Evolutionary conservation across 2,888 invertebrate genomes (phyloP), one percentile per base, ranked within the genome.

Genomic region (Nymphalis polychloros): DNA sequence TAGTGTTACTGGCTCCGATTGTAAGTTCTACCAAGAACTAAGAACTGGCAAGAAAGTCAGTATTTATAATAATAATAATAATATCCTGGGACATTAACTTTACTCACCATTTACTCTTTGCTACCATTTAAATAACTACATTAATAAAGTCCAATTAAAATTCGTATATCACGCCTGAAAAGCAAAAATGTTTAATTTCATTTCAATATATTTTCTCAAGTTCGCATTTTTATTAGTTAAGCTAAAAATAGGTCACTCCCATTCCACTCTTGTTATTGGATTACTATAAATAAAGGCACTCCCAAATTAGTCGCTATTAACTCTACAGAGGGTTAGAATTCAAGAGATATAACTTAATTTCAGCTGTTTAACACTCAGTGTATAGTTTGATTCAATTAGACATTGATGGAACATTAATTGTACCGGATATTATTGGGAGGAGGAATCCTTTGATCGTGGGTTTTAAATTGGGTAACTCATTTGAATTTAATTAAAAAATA

Each of bases 261-360:
- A 59, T 46, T 63, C 68, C 49, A 47, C 35, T 60, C 62, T 35
- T 23, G 63, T 66, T 69, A 71, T 71, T 69, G 71, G 69, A 69
- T 71, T 71, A 71, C 71, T 63, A 69, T 71, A 69, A 71, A 71
- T 69, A 69, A 61, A 64, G 55, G 66, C 63, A 67, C 69, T 64
- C 55, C 68, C 60, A 63, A 71, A 68, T 68, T 65, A 65, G 50
- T 69, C 59, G 59, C 69, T 69, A 57, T 57, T 57, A 57, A 57
- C 19, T 41, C 41, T 35, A 41, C 35, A 41, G 35, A 57, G 57
- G 41, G 57, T 57, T 41, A 57, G n/a, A 49, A n/a, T 19, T 2
- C 8, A 8, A 55, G 31, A 31, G 23, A n/a, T 8, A 31, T n/a
- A 55, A 55, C n/a, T 55, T 31, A 17, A 55, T 55, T 35, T 31